Base-by-base conservation (phyloP, 2,888 invertebrate species). In the Toxonevra muliebris region DNA sequence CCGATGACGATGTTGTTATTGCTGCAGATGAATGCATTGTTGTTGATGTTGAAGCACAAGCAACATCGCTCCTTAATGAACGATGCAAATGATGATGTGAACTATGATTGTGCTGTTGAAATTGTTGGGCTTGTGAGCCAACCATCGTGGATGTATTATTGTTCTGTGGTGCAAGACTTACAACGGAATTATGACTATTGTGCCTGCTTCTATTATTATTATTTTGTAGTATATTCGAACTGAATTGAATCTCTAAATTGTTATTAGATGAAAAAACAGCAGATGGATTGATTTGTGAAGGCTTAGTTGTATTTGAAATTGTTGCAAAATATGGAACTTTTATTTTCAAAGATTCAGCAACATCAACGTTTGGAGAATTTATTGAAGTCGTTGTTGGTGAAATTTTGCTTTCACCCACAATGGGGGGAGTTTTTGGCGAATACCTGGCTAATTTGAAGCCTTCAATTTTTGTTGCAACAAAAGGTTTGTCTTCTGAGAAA, bases 131-230 rank as follows among this genome's bases (percentile, higher is more conserved):
- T 57, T 77, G 75, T 15, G 76, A 72, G 17, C 79, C 80, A 61
- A 80, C 79, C 81, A 81, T 81, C 69, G 68, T 73, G 57, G 42
- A 45, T 8, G 20, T 50, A 55, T 57, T 68, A 19, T 73, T 76
- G 54, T 70, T 74, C 15, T 72, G 60, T 10, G 53, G 64, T 54
- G 52, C 30, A n/a, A 65, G 53, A 30, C 54, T 45, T 65, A 60
- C 45, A 55, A 54, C 61, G 12, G 55, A 45, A 52, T 57, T 57
- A 30, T 30, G 30, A 30, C 30, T 20, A 13, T 61, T 48, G 20
- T 42, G 17, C 13, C 52, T 43, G 40, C 53, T 67, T 20, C 54
- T 40, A 40, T 40, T 45, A 54, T 30, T 66, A 58, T 65, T 65
- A 65, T 59, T 58, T 42, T 63, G 54, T 15, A 63, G 45, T 30